A percentile compares a stretch with the other conserved stretches of the same genome.
Evolutionary conservation across 92 coral and sea anemone species (phyloP).

Genomic region (Siderastrea siderea): DNA sequence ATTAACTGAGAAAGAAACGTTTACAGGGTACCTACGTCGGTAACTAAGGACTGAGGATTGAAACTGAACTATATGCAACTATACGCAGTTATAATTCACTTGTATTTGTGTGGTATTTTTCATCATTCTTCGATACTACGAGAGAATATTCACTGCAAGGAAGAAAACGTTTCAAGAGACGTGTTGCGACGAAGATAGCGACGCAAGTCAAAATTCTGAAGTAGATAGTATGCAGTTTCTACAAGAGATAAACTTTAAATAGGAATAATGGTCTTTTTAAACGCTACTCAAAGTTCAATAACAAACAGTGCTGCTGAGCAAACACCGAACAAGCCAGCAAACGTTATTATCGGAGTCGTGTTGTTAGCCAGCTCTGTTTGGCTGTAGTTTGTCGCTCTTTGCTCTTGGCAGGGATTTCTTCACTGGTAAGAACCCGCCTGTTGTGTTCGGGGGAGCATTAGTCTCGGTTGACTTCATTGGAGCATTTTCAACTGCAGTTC

Average conservation of each 20-base stretch:
- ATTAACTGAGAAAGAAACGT: too few relatives aligned
- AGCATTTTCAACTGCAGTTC: conserved; percentile 48
- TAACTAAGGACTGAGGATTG: too few relatives aligned
- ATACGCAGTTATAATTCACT: not conserved
- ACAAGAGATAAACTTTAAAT: not conserved
- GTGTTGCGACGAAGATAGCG: too few relatives aligned
- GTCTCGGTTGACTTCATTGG: conserved; percentile 80
- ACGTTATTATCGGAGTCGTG: not conserved
- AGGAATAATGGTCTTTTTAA: not conserved
- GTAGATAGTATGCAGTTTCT: not conserved
- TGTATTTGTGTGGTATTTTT: too few relatives aligned
- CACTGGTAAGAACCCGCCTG: conserved; percentile 57
- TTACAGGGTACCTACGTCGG: too few relatives aligned
- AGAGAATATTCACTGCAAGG: not conserved
- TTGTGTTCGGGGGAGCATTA: conserved; percentile 61
- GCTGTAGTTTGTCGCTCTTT: conserved; percentile 51
- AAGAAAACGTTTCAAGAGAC: not conserved
- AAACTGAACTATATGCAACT: too few relatives aligned
- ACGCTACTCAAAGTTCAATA: not conserved
- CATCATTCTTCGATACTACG: too few relatives aligned
- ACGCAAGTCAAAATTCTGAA: not conserved
- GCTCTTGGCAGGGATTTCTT: conserved; percentile 71
- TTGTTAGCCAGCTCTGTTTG: conserved; percentile 32
- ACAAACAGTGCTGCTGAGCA: conserved; percentile 15
- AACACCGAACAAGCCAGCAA: not conserved